A percentile compares a stretch with the other conserved stretches of the same genome.
phyloP scores from a whole-genome alignment of 2,113 vertebrate genomes.

The Leucoraja erinaceus region DNA sequence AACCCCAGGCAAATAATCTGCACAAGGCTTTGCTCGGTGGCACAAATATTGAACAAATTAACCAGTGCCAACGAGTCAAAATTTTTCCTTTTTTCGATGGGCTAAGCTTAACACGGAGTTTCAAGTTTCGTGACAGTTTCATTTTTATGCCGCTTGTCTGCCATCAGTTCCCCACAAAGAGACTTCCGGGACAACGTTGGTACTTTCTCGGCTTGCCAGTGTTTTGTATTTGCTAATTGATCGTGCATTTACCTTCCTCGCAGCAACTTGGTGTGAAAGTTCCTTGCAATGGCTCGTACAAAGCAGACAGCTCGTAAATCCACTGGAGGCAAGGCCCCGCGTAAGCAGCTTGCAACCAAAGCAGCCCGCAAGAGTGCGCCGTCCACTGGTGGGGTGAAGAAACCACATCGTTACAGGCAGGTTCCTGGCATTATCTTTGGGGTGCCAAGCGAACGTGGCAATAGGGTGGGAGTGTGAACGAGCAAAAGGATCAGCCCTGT shows the following conservation, averaged over 20 bases:
- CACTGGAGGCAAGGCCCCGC: slow-evolving; percentile 64
- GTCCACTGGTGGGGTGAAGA: slow-evolving; percentile 68
- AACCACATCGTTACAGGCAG: slow-evolving; percentile 67
- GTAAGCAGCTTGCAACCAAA: slow-evolving; percentile 65
- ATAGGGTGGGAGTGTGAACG: too few relatives aligned
- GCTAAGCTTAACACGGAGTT: background rate
- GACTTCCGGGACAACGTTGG: background rate
- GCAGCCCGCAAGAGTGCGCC: slow-evolving; percentile 67
- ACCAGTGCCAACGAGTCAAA: background rate
- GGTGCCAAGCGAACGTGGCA: too few relatives aligned
- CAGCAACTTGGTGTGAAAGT: background rate
- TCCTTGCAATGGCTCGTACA: slow-evolving; percentile 60
- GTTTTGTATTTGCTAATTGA: background rate
- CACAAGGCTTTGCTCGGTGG: background rate
- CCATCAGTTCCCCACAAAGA: background rate
- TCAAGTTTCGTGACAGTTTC: background rate
- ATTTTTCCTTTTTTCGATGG: background rate
- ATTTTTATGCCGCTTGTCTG: background rate
- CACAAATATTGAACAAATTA: background rate
- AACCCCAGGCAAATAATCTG: background rate
- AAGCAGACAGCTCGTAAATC: slow-evolving; percentile 70
- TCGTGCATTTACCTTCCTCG: background rate
- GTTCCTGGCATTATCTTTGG: background rate
- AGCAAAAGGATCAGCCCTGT: too few relatives aligned
- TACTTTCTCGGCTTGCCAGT: background rate